phyloP scores from a whole-genome alignment of 2,888 invertebrate genomes.

The Sphaeridia pumilis region DNA sequence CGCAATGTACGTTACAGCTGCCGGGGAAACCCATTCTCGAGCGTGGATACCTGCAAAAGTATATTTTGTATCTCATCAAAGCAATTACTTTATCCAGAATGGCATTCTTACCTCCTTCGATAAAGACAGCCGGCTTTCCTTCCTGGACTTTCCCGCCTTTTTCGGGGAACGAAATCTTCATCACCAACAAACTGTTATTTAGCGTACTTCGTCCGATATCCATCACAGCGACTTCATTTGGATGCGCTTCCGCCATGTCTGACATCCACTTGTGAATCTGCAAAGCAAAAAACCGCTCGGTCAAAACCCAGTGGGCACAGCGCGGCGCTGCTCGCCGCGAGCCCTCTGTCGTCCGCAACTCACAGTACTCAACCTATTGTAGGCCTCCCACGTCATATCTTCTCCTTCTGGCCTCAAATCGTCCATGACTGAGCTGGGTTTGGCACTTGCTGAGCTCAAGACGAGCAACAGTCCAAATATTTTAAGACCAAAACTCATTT shows the following conservation, averaged over 20 bases:
- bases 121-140: constrained; percentile 41
- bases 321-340: too few relatives aligned
- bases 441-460: too few relatives aligned
- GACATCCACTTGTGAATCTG: constrained; percentile 2
- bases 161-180: not conserved
- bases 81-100: not conserved
- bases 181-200: not conserved
- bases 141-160: not conserved
- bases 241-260: not conserved
- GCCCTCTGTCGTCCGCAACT: not conserved
- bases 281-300: not conserved
- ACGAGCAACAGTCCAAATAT: too few relatives aligned
- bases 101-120: constrained; percentile 40
- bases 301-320: not conserved
- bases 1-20: constrained; percentile 56
- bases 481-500: too few relatives aligned
- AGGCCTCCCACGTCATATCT: not conserved
- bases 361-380: not conserved
- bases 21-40: constrained; percentile 70
- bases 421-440: too few relatives aligned
- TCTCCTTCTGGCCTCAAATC: not conserved
- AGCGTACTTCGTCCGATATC: not conserved
- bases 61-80: not conserved
- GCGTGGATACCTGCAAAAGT: constrained; percentile 56
- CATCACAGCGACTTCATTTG: not conserved